phyloP scores from a whole-genome alignment of 2,113 vertebrate species.

The Phrynocephalus versicolor region DNA sequence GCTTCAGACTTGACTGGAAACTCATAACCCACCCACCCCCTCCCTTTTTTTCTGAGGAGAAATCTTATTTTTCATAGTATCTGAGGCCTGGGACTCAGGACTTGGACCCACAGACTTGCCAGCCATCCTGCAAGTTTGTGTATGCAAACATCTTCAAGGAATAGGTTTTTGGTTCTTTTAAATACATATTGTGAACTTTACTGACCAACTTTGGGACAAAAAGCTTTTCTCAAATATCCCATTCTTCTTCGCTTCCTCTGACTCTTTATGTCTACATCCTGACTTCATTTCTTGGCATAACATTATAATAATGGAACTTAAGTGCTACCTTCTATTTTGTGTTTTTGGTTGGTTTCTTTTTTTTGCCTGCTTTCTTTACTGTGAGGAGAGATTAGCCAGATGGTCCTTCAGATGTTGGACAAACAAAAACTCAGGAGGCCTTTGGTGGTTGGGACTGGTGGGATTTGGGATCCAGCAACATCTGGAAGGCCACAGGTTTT shows the following conservation, averaged over 20 bases:
- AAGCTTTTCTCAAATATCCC: constrained; percentile 57
- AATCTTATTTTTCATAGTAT: too few relatives aligned
- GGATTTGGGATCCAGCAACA: background rate
- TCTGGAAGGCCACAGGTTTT: background rate
- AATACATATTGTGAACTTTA: constrained; percentile 53
- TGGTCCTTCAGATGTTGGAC: background rate
- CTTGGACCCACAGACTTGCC: constrained; percentile 58
- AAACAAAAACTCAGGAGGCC: too few relatives aligned
- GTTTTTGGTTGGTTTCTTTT: constrained; percentile 58
- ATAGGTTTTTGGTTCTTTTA: constrained; percentile 51
- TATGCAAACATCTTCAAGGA: constrained; percentile 52
- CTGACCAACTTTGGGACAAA: constrained; percentile 54
- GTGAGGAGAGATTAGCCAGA: background rate
- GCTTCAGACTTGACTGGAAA: too few relatives aligned
- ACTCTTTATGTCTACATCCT: constrained; percentile 65
- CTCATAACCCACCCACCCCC: too few relatives aligned
- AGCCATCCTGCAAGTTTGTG: constrained; percentile 60
- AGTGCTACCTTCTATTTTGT: constrained; percentile 59
- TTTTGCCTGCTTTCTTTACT: constrained; percentile 52
- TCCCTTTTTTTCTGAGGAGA: too few relatives aligned
- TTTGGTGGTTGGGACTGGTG: background rate
- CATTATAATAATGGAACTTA: constrained; percentile 53
- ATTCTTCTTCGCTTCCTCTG: constrained; percentile 63
- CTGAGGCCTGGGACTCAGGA: constrained; percentile 8
- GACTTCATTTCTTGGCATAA: constrained; percentile 63